Conservation (phyloP, 2,113 vertebrate species). For the Clarias batrachus region DNA sequence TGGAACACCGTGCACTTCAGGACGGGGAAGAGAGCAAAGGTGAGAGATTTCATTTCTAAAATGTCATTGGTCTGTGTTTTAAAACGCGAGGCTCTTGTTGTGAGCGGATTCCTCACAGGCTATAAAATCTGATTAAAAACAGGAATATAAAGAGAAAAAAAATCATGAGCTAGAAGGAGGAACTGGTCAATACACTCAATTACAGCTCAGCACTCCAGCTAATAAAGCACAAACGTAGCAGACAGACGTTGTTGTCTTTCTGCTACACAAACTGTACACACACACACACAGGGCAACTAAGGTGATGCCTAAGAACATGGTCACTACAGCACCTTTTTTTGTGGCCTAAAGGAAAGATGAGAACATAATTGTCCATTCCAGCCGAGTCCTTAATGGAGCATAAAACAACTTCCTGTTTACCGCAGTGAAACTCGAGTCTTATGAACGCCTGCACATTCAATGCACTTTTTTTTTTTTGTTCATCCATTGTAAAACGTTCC, state of each 20-base stretch:
- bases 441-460: neutral
- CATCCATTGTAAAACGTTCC: neutral
- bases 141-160: neutral
- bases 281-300: neutral
- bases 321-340: neutral
- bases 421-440: conserved; percentile 21
- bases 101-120: neutral
- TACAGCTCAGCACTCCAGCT: neutral
- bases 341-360: neutral
- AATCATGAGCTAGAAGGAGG: neutral
- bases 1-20: conserved; percentile 58
- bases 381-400: conserved; percentile 22
- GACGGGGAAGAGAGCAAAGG: conserved; percentile 31
- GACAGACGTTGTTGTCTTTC: neutral
- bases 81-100: conserved; percentile 31
- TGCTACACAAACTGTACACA: neutral
- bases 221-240: neutral
- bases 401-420: conserved; percentile 43
- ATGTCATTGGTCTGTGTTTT: conserved; percentile 32
- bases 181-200: neutral
- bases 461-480: neutral
- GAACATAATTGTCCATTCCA: conserved; percentile 16
- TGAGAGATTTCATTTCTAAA: conserved; percentile 50
- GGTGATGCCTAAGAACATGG: neutral
- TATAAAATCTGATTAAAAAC: conserved; percentile 24